Evolutionary conservation across 2,888 invertebrate species (phyloP).

Genomic region (Eupithecia insigniata): DNA sequence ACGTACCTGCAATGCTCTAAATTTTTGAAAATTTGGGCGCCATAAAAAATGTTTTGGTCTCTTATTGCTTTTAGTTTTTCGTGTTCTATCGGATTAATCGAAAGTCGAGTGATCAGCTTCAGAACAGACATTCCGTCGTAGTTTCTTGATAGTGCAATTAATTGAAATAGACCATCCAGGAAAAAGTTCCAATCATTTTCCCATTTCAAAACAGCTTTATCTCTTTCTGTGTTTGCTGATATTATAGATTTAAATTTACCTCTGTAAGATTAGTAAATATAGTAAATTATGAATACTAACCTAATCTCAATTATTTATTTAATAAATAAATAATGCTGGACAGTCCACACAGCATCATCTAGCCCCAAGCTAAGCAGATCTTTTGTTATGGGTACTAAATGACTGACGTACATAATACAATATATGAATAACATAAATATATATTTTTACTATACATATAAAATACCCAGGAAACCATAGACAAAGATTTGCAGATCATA

Average conservation of each 20-base stretch:
- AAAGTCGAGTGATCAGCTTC: background rate
- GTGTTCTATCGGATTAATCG: background rate
- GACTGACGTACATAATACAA: too few relatives aligned
- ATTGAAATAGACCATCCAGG: background rate
- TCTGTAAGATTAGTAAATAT: too few relatives aligned
- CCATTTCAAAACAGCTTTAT: background rate
- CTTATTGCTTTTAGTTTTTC: background rate
- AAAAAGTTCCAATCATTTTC: background rate
- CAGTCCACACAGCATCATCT: too few relatives aligned
- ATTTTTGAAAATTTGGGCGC: background rate
- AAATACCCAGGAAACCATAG: too few relatives aligned
- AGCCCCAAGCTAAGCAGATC: too few relatives aligned
- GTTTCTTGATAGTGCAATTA: background rate
- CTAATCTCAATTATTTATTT: too few relatives aligned
- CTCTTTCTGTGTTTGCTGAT: background rate
- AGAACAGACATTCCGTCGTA: background rate
- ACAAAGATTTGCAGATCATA: too few relatives aligned
- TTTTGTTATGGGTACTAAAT: too few relatives aligned
- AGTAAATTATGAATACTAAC: too few relatives aligned
- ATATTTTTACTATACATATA: too few relatives aligned
- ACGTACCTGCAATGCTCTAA: background rate
- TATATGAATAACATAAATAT: too few relatives aligned
- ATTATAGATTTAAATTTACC: background rate
- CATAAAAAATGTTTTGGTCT: background rate
- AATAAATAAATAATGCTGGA: too few relatives aligned